These are phyloP conservation scores for Goniozus legneri DNA, from an alignment of 1,140 invertebrate species.

Conservation along the genomic window DNA sequence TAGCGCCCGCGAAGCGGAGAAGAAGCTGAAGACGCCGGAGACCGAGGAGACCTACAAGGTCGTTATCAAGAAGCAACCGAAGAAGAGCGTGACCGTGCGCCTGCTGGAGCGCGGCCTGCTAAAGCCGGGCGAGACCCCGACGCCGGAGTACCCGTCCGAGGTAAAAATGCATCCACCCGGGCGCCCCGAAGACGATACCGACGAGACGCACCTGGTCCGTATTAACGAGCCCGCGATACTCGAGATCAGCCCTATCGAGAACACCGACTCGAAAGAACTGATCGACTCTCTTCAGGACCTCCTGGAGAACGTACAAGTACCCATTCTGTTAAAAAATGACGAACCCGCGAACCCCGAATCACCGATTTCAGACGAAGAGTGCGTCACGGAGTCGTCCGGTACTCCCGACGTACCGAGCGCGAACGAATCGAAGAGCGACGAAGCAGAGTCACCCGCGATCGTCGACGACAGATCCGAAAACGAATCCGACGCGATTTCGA, in stretches of 20 bases:
- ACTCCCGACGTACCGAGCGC: too few species aligned
- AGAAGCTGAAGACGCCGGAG: constrained; percentile 16
- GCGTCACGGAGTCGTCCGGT: too few species aligned
- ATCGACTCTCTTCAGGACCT: too few species aligned
- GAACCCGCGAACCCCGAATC: too few species aligned
- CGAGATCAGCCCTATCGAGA: background rate
- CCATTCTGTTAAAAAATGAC: too few species aligned
- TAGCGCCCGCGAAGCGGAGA: constrained; percentile 30
- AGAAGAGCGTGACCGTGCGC: constrained; percentile 42
- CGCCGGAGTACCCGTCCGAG: constrained; percentile 36
- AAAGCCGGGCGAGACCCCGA: constrained; percentile 29
- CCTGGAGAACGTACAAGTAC: too few species aligned
- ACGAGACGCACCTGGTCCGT: background rate
- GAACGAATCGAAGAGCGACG: background rate
- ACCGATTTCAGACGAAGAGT: too few species aligned
- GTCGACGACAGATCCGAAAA: background rate
- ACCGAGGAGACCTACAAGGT: constrained; percentile 46
- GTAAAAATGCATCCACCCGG: constrained; percentile 30
- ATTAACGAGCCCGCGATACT: background rate
- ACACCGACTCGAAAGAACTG: too few species aligned
- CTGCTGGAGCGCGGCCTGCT: constrained; percentile 41
- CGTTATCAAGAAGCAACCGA: constrained; percentile 54
- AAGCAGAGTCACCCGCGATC: constrained; percentile 3
- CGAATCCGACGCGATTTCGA: background rate
- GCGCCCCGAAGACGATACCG: background rate